Base-by-base conservation (phyloP, 2,113 vertebrate species). In the Smithornis capensis region DNA sequence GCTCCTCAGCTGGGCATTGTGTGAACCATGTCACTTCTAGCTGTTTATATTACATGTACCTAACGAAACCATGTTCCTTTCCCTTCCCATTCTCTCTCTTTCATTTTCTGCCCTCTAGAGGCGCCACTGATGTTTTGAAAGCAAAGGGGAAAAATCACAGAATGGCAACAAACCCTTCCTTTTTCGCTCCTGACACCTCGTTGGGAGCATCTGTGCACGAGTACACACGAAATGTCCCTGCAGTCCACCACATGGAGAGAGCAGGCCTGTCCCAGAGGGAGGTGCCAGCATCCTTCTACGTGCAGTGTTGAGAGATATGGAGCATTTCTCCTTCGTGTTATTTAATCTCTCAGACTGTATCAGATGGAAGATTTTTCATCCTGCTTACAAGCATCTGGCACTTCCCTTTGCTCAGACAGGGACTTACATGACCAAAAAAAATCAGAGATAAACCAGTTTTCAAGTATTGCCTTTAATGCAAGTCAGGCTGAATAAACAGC, bases 81-180 rank as follows among this genome's bases (percentile, higher is more conserved):
- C 47, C 16, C 25, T 70, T 73, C 23, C 56, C 35, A 11, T 86
- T 85, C 65, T 86, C 67, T 89, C 35, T 42, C 68, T 86, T 85
- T 76, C 86, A 50, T 78, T 47, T 64, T 83, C 91, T 81, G 83
- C 91, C 90, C 90, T 92, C 86, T 90, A 81, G 68, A 88, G 88
- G 73, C 35, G 2, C 33, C 37, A 50, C 50, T 23, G 27, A 28
- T 7, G 14, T 38, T 90, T 62, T 37, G 22, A 79, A 80, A 37
- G 13, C 52, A 24, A 11, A 4, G 1, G 4, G 3, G 44, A 52
- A 45, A 87, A 69, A 33, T 5, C 37, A n/a, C 31, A 42, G 31
- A 40, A 60, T 0, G 2, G 37, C 45, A 82, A 64, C 10, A 73
- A 75, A 76, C 42, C 38, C 45, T 86, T 77, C 14, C 2, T 62